Conservation (phyloP, 2,888 invertebrate species). For the Lasioglossum vierecki region DNA sequence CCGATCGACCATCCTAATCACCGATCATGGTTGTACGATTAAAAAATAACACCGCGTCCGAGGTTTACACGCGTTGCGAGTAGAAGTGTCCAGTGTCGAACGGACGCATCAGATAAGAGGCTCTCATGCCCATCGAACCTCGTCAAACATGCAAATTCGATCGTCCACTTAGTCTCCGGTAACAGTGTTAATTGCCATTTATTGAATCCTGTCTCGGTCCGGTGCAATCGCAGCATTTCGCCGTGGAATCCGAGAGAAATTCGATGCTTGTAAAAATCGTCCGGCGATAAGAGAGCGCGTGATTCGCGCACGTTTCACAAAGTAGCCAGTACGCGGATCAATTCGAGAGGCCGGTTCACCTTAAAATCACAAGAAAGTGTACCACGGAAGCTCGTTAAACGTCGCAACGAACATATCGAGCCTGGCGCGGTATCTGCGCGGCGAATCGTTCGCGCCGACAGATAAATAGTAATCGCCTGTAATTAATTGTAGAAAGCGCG, state of each 20-base stretch:
- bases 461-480: conserved; percentile 14
- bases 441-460: background rate
- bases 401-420: background rate
- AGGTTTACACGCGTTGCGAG: background rate
- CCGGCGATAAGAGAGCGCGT: background rate
- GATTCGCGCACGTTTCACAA: background rate
- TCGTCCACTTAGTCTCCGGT: background rate
- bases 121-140: background rate
- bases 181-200: background rate
- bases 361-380: background rate
- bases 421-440: background rate
- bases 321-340: background rate
- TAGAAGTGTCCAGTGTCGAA: background rate
- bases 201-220: background rate
- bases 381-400: background rate
- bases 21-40: background rate
- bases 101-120: background rate
- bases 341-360: background rate
- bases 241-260: background rate
- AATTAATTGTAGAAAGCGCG: conserved; percentile 20
- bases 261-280: background rate
- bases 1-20: background rate
- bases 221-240: background rate
- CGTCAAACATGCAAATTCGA: background rate
- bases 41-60: background rate